phyloP scores from a whole-genome alignment of 2,888 invertebrate species.

The Epirrita christyi region DNA sequence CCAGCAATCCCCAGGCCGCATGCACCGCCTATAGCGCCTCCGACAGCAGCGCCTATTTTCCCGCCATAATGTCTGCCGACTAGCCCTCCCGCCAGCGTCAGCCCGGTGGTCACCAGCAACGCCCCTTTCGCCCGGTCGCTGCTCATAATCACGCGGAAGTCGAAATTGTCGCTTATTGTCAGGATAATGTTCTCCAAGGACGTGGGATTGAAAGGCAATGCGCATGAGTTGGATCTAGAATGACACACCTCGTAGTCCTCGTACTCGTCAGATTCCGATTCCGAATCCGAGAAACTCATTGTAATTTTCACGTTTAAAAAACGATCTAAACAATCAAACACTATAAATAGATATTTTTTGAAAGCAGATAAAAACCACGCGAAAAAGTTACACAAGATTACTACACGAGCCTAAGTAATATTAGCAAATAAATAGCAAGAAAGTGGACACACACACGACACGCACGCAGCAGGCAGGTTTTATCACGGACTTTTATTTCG shows the following conservation, averaged over 20 bases:
- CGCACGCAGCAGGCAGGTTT: too few species aligned
- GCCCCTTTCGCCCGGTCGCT: constrained; percentile 57
- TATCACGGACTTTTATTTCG: too few species aligned
- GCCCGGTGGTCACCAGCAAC: constrained; percentile 63
- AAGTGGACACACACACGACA: too few species aligned
- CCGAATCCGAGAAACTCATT: constrained; percentile 48
- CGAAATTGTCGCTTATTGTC: constrained; percentile 64
- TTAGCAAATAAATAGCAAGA: too few species aligned
- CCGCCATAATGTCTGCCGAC: constrained; percentile 73
- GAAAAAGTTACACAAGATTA: too few species aligned
- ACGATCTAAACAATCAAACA: background rate
- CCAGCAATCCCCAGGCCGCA: constrained; percentile 73
- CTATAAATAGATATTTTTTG: background rate
- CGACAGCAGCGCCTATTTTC: constrained; percentile 68
- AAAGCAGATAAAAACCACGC: too few species aligned
- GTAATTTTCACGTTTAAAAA: background rate
- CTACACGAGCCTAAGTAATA: too few species aligned
- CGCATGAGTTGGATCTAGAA: constrained; percentile 41
- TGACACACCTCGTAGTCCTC: constrained; percentile 59
- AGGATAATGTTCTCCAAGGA: constrained; percentile 68
- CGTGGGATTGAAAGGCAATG: constrained; percentile 62
- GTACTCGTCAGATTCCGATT: too few species aligned
- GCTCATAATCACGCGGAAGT: constrained; percentile 66
- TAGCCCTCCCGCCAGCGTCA: constrained; percentile 68
- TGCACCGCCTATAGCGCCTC: constrained; percentile 71